Percentiles rank a stretch among this genome's conserved stretches.
phyloP scores from a whole-genome alignment of 2,113 vertebrate species.

The Rana temporaria region DNA sequence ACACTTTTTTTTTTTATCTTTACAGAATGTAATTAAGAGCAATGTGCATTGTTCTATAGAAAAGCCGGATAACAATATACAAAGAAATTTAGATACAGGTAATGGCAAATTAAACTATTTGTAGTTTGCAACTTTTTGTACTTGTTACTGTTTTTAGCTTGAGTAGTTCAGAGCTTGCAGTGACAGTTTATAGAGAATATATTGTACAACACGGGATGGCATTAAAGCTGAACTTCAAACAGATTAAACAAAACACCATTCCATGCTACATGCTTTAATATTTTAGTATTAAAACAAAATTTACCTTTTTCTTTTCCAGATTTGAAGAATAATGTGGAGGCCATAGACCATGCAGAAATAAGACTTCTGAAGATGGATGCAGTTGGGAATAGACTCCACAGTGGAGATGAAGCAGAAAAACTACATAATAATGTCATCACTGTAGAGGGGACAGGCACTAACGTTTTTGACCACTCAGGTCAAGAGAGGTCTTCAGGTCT shows the following conservation, averaged over 20 bases:
- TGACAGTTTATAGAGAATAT: no score
- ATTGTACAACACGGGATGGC: no score
- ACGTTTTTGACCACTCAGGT: background rate
- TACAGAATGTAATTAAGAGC: slow-evolving; percentile 37
- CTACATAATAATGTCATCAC: background rate
- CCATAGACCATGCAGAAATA: background rate
- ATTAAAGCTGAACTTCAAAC: no score
- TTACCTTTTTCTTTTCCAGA: background rate
- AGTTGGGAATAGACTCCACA: background rate
- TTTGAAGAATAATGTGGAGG: background rate
- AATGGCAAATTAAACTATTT: background rate
- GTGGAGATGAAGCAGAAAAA: background rate
- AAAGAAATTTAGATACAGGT: slow-evolving; percentile 15
- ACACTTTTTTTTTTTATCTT: background rate
- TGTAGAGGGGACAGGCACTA: background rate
- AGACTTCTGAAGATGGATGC: background rate
- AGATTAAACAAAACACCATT: no score
- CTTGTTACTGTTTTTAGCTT: no score
- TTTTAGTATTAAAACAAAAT: no score
- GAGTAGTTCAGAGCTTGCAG: no score
- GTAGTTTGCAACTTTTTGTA: no score
- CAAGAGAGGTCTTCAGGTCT: background rate
- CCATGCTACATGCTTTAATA: no score
- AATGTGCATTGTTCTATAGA: background rate
- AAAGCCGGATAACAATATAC: background rate